A percentile compares a stretch with the other conserved stretches of the same genome.
Evolutionary conservation across 2,888 invertebrate genomes (phyloP).

Genomic region (Drosophila diplacantha): DNA sequence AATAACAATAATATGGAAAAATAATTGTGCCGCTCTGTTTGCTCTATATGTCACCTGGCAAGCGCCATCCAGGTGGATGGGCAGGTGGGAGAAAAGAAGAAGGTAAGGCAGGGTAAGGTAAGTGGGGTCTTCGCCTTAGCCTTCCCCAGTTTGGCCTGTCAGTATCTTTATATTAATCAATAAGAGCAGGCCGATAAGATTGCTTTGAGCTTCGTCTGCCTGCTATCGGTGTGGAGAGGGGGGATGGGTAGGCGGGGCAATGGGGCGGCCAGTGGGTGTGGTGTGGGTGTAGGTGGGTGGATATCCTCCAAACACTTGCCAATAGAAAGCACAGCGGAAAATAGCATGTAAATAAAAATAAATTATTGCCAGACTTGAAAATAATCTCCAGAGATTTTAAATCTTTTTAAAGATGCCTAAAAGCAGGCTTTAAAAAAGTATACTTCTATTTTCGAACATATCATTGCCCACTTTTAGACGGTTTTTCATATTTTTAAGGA

Average conservation of each 20-base stretch:
- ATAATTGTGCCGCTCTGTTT: constrained; percentile 50
- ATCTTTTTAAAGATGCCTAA: too few relatives aligned
- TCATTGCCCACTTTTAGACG: too few relatives aligned
- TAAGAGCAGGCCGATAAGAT: constrained; percentile 56
- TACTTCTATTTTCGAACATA: too few relatives aligned
- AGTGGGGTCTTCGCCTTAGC: constrained; percentile 14
- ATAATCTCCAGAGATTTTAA: too few relatives aligned
- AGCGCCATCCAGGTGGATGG: constrained; percentile 54
- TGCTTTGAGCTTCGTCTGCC: constrained; percentile 37
- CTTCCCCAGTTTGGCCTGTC: constrained; percentile 34
- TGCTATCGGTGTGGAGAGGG: constrained; percentile 9
- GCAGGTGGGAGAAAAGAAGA: constrained; percentile 17
- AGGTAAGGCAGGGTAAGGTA: not conserved
- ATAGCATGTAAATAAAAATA: not conserved
- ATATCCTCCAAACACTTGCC: constrained; percentile 4
- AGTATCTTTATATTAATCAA: constrained; percentile 63
- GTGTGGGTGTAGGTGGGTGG: not conserved
- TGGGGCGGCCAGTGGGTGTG: not conserved
- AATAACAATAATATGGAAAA: constrained; percentile 45
- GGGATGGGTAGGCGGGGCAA: not conserved
- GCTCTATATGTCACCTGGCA: constrained; percentile 35
- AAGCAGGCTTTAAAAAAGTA: too few relatives aligned
- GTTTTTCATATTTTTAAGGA: too few relatives aligned
- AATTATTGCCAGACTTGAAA: not conserved
- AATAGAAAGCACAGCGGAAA: not conserved